A percentile compares a stretch with the other conserved stretches of the same genome.
phyloP scores from a whole-genome alignment of 2,888 invertebrate species.

The Leptinotarsa rubiginosa region DNA sequence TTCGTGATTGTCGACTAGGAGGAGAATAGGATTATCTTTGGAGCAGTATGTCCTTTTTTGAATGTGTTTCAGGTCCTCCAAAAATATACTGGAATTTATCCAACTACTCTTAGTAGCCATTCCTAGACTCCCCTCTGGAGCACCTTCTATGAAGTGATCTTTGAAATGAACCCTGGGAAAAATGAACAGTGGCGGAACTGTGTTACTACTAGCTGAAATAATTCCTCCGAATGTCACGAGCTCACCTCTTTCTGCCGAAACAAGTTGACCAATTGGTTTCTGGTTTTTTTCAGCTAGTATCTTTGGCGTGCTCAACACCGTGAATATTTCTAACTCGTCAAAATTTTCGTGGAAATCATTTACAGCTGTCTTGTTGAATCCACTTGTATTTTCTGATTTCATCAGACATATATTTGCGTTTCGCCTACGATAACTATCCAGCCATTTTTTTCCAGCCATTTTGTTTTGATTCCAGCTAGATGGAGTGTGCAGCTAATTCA shows the following conservation, averaged over 20 bases:
- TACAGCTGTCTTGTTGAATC: constrained; percentile 30
- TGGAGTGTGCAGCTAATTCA: constrained; percentile 27
- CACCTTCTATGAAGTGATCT: constrained; percentile 25
- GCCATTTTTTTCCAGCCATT: constrained; percentile 48
- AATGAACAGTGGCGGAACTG: background rate
- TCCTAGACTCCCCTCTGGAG: constrained; percentile 23
- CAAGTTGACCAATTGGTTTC: constrained; percentile 1
- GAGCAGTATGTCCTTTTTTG: constrained; percentile 25
- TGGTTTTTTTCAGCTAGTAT: constrained; percentile 3
- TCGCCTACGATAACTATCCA: constrained; percentile 17
- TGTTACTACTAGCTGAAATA: background rate
- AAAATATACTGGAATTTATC: background rate
- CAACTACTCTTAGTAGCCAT: constrained; percentile 1
- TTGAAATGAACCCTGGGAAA: constrained; percentile 26
- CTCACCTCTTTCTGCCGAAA: constrained; percentile 14
- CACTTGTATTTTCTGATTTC: constrained; percentile 32
- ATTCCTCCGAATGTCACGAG: background rate
- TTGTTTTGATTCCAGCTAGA: constrained; percentile 40
- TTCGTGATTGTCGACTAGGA: constrained; percentile 35
- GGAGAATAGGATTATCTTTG: constrained; percentile 25
- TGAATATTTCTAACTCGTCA: constrained; percentile 21
- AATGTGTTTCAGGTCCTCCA: background rate
- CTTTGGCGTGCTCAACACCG: constrained; percentile 12
- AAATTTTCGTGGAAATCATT: constrained; percentile 27
- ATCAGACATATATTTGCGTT: constrained; percentile 18